Conservation (phyloP, 1,140 invertebrate species). For the Helicoverpa zea region DNA sequence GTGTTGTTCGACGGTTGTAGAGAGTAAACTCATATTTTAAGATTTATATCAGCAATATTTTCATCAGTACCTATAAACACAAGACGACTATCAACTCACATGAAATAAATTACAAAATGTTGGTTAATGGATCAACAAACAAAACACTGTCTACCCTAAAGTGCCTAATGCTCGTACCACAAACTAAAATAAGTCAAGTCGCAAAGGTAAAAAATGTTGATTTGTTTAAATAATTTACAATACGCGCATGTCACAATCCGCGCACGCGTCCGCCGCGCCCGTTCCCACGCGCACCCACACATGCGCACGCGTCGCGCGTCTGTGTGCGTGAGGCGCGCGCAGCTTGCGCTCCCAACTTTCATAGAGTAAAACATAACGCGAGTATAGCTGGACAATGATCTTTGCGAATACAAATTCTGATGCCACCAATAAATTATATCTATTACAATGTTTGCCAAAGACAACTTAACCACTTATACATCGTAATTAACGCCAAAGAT, state of each 20-base stretch:
- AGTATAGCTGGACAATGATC: slow-evolving; percentile 3
- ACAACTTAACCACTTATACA: slow-evolving; percentile 18
- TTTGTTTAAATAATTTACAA: slow-evolving; percentile 80
- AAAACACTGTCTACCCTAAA: neutral
- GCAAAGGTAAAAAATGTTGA: slow-evolving; percentile 69
- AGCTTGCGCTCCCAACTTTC: slow-evolving; percentile 58
- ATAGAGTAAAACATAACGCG: slow-evolving; percentile 62
- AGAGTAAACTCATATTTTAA: too few species aligned
- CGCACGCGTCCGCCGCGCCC: slow-evolving; percentile 75
- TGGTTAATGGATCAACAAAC: too few species aligned
- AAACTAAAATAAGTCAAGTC: slow-evolving; percentile 46
- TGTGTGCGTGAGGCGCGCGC: slow-evolving; percentile 59
- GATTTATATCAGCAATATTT: too few species aligned
- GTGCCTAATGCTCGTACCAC: neutral
- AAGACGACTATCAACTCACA: too few species aligned
- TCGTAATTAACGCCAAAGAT: slow-evolving; percentile 8
- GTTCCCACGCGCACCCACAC: slow-evolving; percentile 80
- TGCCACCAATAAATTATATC: neutral
- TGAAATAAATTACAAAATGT: too few species aligned
- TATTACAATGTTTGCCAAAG: slow-evolving; percentile 10
- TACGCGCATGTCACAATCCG: slow-evolving; percentile 74
- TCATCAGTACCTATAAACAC: too few species aligned
- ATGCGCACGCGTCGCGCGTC: slow-evolving; percentile 56
- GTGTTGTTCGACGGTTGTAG: neutral
- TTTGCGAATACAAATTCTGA: neutral